Evolutionary conservation across 2,113 vertebrate genomes (phyloP), one percentile per base, ranked within the genome.

Genomic region (Ceyx margarethae): DNA sequence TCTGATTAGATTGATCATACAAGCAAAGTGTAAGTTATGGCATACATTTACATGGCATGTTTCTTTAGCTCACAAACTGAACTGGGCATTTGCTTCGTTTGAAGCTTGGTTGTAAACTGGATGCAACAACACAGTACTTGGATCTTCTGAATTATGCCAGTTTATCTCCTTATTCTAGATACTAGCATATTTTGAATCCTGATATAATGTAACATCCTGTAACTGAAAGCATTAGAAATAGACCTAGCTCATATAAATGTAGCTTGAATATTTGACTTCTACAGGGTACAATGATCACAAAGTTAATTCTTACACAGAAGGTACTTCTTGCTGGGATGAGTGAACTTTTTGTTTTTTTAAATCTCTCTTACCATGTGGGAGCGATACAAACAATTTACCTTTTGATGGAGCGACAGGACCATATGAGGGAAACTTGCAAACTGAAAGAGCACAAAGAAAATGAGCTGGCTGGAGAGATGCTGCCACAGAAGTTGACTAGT

Each of bases 401-500:
- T 99, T 96, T 99, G 99, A 95, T 99, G 99, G 60, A 99, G 98
- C 4, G 99, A 99, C 66, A 99, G 98, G 89, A 99, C 99, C 99
- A 99, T 99, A 95, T 99, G 99, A 42, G 99, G 99, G 96, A 99
- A 99, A 97, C 99, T 99, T 71, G 99, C 99, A 94, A 99, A 99
- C 97, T 99, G 99, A 98, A 99, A 99, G 94, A 99, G 98, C 96
- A 99, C 99, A 97, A 99, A 99, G 98, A 99, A 99, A 98, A 99
- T 99, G 97, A 99, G 99, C 98, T 99, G 99, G 88, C 99, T 99
- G 81, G 99, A 99, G 74, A 99, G 99, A 97, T 99, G 99, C 97
- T 99, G 99, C 99, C 99, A 99, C 93, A 99, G 97, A 95, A 99
- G 97, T 92, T 99, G 99, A 96, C 99, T 99, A 54, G 33, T 33